Percentiles rank a stretch among this genome's conserved stretches.
phyloP scores from a whole-genome alignment of 2,888 invertebrate species.

The Chymomyza amoena region DNA sequence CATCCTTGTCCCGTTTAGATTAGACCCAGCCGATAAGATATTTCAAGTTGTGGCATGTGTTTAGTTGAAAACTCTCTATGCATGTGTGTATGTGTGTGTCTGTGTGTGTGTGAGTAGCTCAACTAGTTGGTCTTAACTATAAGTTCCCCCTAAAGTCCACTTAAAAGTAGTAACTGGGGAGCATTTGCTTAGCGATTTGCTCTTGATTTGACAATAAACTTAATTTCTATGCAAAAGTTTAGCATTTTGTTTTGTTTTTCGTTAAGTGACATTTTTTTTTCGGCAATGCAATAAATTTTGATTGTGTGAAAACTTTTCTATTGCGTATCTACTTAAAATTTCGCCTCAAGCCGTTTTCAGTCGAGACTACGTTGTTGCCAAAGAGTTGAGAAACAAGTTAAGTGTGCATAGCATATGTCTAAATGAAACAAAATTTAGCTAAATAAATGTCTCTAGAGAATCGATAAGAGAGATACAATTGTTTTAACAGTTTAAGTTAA shows the following conservation, averaged over 20 bases:
- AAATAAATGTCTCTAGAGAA: not conserved
- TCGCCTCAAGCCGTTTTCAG: not conserved
- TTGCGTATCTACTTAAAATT: not conserved
- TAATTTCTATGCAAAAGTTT: conserved; percentile 61
- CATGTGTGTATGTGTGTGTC: not conserved
- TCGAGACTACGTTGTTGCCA: not conserved
- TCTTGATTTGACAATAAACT: conserved; percentile 69
- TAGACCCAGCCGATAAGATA: conserved; percentile 60
- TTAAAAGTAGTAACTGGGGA: conserved; percentile 59
- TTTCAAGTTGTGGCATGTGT: conserved; percentile 47
- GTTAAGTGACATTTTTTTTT: conserved; percentile 62
- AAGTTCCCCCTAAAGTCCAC: conserved; percentile 27
- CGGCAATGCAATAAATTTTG: conserved; percentile 51
- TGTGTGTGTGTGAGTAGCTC: conserved; percentile 25
- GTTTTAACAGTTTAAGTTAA: not conserved
- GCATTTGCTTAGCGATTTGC: conserved; percentile 68
- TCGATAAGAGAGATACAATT: not conserved
- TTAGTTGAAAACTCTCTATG: conserved; percentile 44
- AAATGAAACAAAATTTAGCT: not conserved
- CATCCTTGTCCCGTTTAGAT: conserved; percentile 56
- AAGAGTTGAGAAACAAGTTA: not conserved
- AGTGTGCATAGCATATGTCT: not conserved
- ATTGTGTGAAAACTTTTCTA: conserved; percentile 44
- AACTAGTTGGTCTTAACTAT: conserved; percentile 59
- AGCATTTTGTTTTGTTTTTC: conserved; percentile 11